These are phyloP conservation scores for Heteromyza rotundicornis DNA, from an alignment of 2,888 invertebrate genomes.

Conservation along the genomic window DNA sequence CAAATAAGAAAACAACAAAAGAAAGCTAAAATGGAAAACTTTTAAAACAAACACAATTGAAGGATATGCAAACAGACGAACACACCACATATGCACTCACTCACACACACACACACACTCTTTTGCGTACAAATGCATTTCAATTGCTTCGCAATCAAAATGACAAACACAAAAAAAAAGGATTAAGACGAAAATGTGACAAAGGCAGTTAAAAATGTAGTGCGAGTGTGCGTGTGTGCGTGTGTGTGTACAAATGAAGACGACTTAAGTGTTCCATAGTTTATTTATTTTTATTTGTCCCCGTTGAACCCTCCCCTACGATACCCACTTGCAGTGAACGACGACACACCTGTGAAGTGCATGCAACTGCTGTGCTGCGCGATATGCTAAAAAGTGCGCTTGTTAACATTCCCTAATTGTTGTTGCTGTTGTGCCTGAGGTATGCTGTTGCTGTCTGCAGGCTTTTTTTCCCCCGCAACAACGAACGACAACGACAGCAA, in stretches of 20 bases:
- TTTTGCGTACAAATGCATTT: background rate
- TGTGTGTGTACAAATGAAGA: background rate
- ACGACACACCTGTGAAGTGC: background rate
- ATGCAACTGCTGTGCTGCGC: background rate
- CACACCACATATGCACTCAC: background rate
- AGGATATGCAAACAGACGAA: background rate
- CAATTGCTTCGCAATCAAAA: background rate
- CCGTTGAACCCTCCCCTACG: background rate
- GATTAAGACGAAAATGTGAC: slow-evolving; percentile 2
- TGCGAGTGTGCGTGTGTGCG: background rate
- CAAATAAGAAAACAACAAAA: slow-evolving; percentile 5
- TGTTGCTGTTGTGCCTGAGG: slow-evolving; percentile 30
- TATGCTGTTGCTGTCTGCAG: background rate
- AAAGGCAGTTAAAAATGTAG: background rate
- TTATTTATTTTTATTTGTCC: background rate
- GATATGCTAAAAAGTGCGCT: slow-evolving; percentile 32
- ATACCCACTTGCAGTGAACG: background rate
- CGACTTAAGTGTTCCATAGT: background rate
- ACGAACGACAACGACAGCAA: background rate
- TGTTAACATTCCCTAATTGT: slow-evolving; percentile 52
- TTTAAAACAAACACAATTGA: slow-evolving; percentile 11
- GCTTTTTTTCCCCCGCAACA: background rate
- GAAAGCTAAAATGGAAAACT: slow-evolving; percentile 1
- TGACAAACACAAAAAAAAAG: slow-evolving; percentile 4
- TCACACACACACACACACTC: slow-evolving; percentile 1